Base-by-base conservation (phyloP, 2,888 invertebrate genomes). In the Campoletis raptor region DNA sequence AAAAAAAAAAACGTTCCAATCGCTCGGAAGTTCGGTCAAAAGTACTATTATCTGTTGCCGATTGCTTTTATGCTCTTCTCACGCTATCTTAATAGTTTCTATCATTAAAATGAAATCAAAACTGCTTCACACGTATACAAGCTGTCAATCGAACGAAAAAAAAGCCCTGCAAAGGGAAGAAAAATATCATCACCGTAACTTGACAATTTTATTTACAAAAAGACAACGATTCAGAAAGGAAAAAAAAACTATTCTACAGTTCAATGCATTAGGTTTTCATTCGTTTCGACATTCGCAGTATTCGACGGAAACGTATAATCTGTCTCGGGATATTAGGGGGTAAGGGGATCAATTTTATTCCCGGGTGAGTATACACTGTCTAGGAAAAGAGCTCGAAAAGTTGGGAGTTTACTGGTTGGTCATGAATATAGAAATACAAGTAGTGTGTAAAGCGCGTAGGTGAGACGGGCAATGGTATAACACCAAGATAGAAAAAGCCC, bases 281-380 rank as follows among this genome's bases (percentile, higher is more conserved):
- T 36, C 48, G 67, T 80, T 52, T 64, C 61, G n/a, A 48, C 61
- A 64, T 61, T 64, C 69, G 30, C 21, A 45, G 40, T 24, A 79
- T 73, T 54, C 40, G 73, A 36, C 24, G 48, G 15, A 15, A 73
- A 72, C 21, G 15, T 81, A 81, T 74, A 81, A 81, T 81, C 40
- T 57, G 30, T 66, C 64, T 54, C 45, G 57, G 61, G 18, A 76
- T 76, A 76, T 82, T 45, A 69, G 12, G 36, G 30, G 42, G 52
- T 52, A 82, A 54, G 69, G 36, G 76, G 76, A 82, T 82, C 69
- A 69, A 76, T 82, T 69, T 82, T 74, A 76, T 82, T 82, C 73
- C 76, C 76, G 18, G 42, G 42, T 82, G 70, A 82, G 61, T 77
- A 70, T 37, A 76, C 61, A 52, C 21, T 66, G 48, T 69, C 69